A percentile compares a stretch with the other conserved stretches of the same genome.
These are phyloP conservation scores for Philhelius pedissequus DNA, from an alignment of 2,888 invertebrate genomes.

Conservation along the genomic window DNA sequence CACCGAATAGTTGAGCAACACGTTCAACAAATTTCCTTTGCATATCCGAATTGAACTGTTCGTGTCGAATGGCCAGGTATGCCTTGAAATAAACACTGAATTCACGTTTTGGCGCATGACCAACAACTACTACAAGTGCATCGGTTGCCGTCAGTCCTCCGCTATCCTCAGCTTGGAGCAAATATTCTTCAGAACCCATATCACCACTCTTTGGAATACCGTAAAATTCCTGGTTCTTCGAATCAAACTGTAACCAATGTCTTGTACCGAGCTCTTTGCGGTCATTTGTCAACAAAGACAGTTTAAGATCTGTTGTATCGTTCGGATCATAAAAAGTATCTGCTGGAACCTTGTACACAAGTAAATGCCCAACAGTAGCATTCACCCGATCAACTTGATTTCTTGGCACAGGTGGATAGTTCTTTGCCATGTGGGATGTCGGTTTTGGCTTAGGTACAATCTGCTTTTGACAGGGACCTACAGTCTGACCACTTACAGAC, in stretches of 20 bases:
- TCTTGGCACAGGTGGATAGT: conserved; percentile 87
- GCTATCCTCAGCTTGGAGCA: conserved; percentile 87
- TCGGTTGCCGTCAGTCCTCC: conserved; percentile 88
- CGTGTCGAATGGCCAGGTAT: conserved; percentile 85
- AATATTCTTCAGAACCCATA: conserved; percentile 87
- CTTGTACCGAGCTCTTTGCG: conserved; percentile 83
- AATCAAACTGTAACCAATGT: conserved; percentile 94
- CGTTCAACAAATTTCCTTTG: conserved; percentile 91
- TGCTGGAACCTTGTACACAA: conserved; percentile 90
- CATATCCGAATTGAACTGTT: conserved; percentile 86
- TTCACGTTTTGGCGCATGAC: conserved; percentile 82
- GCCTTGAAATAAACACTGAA: conserved; percentile 91
- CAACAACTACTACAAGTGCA: conserved; percentile 87
- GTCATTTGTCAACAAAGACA: conserved; percentile 87
- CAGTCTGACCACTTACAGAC: conserved; percentile 83
- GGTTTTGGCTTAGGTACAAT: conserved; percentile 80
- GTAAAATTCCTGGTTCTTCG: conserved; percentile 92
- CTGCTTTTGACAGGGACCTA: conserved; percentile 84
- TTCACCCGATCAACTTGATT: conserved; percentile 92
- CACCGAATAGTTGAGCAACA: conserved; percentile 87
- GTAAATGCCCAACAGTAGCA: conserved; percentile 89
- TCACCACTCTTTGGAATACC: conserved; percentile 89
- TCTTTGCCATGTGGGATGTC: conserved; percentile 81
- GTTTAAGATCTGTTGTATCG: conserved; percentile 87
- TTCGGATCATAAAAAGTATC: conserved; percentile 95